Evolutionary conservation across 1,140 invertebrate genomes (phyloP).

Genomic region (Theocolax elegans): DNA sequence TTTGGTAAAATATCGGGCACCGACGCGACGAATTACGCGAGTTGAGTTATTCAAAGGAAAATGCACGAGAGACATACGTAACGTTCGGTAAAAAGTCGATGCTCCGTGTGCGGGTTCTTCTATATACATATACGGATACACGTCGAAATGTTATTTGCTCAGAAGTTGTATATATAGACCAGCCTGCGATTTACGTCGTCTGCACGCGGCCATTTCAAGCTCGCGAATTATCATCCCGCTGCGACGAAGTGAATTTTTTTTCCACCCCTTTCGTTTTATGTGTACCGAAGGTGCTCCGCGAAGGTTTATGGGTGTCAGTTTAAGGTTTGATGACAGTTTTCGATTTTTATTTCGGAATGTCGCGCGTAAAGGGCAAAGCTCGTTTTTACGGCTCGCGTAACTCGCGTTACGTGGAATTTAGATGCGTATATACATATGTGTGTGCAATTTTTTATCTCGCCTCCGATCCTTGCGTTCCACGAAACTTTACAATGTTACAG

Average conservation of each 20-base stretch:
- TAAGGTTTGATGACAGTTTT: not conserved
- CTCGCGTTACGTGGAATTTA: too few relatives aligned
- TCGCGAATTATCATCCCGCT: slow-evolving; percentile 3
- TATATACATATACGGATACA: too few relatives aligned
- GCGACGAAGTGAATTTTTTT: too few relatives aligned
- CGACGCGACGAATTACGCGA: too few relatives aligned
- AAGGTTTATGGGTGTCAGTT: not conserved
- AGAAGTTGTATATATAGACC: not conserved
- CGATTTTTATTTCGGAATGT: not conserved
- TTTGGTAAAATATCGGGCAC: too few relatives aligned
- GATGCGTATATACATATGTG: too few relatives aligned
- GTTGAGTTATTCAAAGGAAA: slow-evolving; percentile 16
- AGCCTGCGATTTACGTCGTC: not conserved
- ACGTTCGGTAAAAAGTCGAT: not conserved
- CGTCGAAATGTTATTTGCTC: slow-evolving; percentile 7
- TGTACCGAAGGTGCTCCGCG: not conserved
- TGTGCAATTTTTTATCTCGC: too few relatives aligned
- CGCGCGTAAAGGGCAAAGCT: not conserved
- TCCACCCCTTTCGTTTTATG: not conserved
- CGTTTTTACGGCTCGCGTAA: too few relatives aligned
- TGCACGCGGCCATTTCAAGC: not conserved
- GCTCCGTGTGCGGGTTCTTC: too few relatives aligned
- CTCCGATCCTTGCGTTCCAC: too few relatives aligned
- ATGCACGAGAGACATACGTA: not conserved
- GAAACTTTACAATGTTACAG: too few relatives aligned